Percentiles rank a stretch among this genome's conserved stretches.
phyloP scores from a whole-genome alignment of 2,797 vertebrate genomes.

The Anguilla pacifica region DNA sequence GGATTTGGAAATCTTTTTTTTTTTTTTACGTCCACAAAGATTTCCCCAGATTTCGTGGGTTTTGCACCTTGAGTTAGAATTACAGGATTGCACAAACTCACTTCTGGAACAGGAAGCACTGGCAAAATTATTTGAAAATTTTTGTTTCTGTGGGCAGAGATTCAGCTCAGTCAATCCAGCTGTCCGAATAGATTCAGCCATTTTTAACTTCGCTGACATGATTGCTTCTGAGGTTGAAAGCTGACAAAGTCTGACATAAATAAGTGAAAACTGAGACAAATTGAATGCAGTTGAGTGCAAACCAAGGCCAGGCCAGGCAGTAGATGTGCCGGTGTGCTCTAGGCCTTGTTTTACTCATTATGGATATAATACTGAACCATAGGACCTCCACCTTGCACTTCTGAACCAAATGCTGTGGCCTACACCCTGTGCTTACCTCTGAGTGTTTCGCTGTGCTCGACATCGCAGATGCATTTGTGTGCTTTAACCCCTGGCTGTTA shows the following conservation, averaged over 20 bases:
- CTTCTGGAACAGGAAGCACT: slow-evolving; percentile 14
- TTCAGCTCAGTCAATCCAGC: slow-evolving; percentile 8
- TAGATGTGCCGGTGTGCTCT: background rate
- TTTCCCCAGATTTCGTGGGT: background rate
- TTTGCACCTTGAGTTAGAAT: slow-evolving; percentile 19
- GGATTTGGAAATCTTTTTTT: slow-evolving; percentile 14
- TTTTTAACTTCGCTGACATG: slow-evolving; percentile 14
- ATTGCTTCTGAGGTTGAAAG: slow-evolving; percentile 24
- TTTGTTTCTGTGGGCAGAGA: slow-evolving; percentile 10
- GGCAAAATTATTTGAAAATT: background rate
- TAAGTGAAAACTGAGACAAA: slow-evolving; percentile 22
- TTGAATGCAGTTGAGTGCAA: slow-evolving; percentile 10
- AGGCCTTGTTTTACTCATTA: background rate
- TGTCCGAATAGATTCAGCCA: background rate
- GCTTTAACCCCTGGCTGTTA: background rate
- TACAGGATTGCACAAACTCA: slow-evolving; percentile 12
- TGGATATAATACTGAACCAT: background rate
- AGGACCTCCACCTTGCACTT: background rate
- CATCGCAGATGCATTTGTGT: background rate
- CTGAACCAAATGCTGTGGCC: background rate
- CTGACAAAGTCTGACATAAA: slow-evolving; percentile 8
- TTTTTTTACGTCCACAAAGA: background rate
- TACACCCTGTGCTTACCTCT: background rate
- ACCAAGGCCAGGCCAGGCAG: slow-evolving; percentile 5
- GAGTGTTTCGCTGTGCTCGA: background rate